Conservation (phyloP, 2,113 vertebrate genomes). For the Danionella cerebrum region DNA sequence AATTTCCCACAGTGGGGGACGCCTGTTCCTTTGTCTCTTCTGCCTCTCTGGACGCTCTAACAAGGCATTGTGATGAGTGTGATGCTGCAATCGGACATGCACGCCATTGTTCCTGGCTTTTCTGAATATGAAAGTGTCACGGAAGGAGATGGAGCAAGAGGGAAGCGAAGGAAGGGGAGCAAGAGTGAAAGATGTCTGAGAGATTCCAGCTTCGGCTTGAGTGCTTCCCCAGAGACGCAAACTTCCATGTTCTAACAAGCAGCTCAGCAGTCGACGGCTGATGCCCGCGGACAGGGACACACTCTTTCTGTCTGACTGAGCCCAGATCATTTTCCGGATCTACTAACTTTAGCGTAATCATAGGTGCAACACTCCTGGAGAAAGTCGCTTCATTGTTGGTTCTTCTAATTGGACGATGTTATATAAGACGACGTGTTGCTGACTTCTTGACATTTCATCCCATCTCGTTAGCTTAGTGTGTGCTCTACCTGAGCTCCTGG, state of each 20-base stretch:
- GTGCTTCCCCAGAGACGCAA: neutral
- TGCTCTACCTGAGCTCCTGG: neutral
- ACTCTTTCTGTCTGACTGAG: conserved; percentile 29
- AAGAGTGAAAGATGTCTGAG: conserved; percentile 15
- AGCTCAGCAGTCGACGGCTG: neutral
- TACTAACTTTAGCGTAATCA: no score
- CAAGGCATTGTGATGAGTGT: conserved; percentile 12
- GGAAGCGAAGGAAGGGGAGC: conserved; percentile 26
- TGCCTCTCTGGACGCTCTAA: conserved; percentile 8
- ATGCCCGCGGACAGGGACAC: neutral
- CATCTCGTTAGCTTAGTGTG: conserved; percentile 6
- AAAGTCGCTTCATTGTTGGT: neutral
- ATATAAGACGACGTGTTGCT: neutral
- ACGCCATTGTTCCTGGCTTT: conserved; percentile 20
- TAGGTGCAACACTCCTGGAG: no score
- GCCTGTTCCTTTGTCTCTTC: conserved; percentile 18
- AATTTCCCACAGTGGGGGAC: conserved; percentile 8
- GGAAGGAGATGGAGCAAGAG: neutral
- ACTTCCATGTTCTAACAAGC: conserved; percentile 26
- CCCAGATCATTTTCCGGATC: conserved; percentile 20
- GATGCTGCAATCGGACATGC: conserved; percentile 13
- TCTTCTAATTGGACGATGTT: neutral
- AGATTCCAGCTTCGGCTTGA: conserved; percentile 24
- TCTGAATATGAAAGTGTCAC: conserved; percentile 36
- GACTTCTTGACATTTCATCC: conserved; percentile 2